phyloP scores from a whole-genome alignment of 2,888 invertebrate genomes.

The Lysandra coridon region DNA sequence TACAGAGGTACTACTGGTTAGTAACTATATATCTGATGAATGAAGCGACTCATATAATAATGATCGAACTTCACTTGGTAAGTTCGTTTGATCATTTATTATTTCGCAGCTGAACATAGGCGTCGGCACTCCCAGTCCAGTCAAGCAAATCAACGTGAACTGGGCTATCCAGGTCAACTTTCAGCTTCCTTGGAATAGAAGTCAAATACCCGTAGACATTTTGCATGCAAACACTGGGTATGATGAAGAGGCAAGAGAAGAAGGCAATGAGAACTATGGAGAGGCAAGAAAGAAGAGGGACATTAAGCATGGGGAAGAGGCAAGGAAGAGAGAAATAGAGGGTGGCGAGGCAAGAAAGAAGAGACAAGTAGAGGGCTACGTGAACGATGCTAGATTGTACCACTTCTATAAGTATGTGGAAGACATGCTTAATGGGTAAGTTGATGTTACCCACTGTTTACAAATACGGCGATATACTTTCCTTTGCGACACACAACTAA shows the following conservation, averaged over 20 bases:
- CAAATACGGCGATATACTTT: too few relatives aligned
- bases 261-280: conserved; percentile 44
- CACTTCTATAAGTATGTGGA: conserved; percentile 70
- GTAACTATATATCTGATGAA: too few relatives aligned
- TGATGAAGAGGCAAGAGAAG: conserved; percentile 50
- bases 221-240: conserved; percentile 62
- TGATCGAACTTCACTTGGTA: too few relatives aligned
- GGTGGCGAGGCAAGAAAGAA: conserved; percentile 42
- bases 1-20: too few relatives aligned
- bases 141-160: conserved; percentile 62
- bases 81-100: not conserved
- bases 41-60: too few relatives aligned
- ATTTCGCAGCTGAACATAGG: conserved; percentile 64
- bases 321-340: conserved; percentile 42
- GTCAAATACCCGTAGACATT: conserved; percentile 67
- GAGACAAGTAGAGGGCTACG: conserved; percentile 50
- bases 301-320: conserved; percentile 54
- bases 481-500: too few relatives aligned
- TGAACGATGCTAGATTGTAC: conserved; percentile 60
- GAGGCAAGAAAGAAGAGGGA: conserved; percentile 51
- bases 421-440: conserved; percentile 58
- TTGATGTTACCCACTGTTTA: too few relatives aligned
- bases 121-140: conserved; percentile 62
- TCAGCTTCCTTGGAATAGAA: conserved; percentile 69
- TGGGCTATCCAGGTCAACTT: conserved; percentile 74